Conservation (phyloP, 2,797 vertebrate species). For the Galagoides demidoff region DNA sequence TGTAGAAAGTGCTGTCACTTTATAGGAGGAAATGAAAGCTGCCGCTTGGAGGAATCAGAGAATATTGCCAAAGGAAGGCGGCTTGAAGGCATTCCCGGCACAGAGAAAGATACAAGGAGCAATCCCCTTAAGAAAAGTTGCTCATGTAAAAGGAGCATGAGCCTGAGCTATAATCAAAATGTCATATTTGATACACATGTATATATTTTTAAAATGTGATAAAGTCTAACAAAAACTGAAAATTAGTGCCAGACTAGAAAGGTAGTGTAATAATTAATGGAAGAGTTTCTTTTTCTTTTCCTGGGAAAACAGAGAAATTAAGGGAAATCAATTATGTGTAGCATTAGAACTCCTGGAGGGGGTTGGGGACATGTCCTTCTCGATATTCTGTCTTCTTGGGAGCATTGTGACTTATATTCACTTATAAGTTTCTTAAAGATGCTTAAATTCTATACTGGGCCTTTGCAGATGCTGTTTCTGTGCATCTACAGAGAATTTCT, state of each 20-base stretch:
- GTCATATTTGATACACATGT: not conserved
- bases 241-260: not conserved
- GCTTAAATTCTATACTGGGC: not conserved
- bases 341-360: not conserved
- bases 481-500: not conserved
- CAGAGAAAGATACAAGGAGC: not conserved
- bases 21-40: conserved; percentile 43
- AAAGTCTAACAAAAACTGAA: not conserved
- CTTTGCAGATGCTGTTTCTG: not conserved
- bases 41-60: conserved; percentile 31
- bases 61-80: conserved; percentile 38
- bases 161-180: not conserved
- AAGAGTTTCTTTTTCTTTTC: not conserved
- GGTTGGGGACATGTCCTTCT: not conserved
- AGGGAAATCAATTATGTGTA: not conserved
- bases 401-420: not conserved
- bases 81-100: not conserved
- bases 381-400: not conserved
- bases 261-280: not conserved
- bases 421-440: not conserved
- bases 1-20: conserved; percentile 34
- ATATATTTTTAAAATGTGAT: not conserved
- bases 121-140: conserved; percentile 8
- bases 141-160: not conserved
- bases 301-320: not conserved